Evolutionary conservation across 2,797 vertebrate genomes (phyloP).

Genomic region (Esox lucius): DNA sequence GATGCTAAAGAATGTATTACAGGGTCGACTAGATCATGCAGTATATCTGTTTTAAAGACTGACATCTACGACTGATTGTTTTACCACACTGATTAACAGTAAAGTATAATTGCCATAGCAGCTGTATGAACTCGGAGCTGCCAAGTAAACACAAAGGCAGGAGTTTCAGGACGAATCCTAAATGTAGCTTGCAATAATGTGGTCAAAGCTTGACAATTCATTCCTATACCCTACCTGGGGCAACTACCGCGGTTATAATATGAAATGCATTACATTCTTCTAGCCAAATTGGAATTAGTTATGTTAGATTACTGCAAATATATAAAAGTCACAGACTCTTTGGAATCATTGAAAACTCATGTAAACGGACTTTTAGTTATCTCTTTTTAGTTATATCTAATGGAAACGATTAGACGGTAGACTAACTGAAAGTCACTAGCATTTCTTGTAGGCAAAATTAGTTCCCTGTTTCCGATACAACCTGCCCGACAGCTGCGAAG

Average conservation of each 20-base stretch:
- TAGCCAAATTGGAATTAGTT: neutral
- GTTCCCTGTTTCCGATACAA: neutral
- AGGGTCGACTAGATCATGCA: neutral
- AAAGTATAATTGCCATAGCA: neutral
- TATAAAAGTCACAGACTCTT: neutral
- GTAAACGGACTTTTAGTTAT: neutral
- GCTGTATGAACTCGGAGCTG: neutral
- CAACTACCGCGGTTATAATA: neutral
- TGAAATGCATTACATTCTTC: neutral
- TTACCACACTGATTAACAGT: neutral
- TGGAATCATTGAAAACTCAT: neutral
- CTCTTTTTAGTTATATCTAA: neutral
- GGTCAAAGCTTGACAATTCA: neutral
- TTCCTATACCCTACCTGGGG: neutral
- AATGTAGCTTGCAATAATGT: neutral
- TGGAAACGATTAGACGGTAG: neutral
- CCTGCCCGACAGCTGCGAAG: slow-evolving; percentile 39
- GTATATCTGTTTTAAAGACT: neutral
- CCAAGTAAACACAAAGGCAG: neutral
- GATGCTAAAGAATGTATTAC: slow-evolving; percentile 32
- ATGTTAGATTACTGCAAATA: neutral
- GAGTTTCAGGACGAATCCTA: neutral
- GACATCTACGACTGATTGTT: slow-evolving; percentile 1
- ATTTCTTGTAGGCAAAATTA: neutral
- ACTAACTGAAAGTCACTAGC: neutral